phyloP scores from a whole-genome alignment of 2,113 vertebrate species.

The Rhinichthys klamathensis region DNA sequence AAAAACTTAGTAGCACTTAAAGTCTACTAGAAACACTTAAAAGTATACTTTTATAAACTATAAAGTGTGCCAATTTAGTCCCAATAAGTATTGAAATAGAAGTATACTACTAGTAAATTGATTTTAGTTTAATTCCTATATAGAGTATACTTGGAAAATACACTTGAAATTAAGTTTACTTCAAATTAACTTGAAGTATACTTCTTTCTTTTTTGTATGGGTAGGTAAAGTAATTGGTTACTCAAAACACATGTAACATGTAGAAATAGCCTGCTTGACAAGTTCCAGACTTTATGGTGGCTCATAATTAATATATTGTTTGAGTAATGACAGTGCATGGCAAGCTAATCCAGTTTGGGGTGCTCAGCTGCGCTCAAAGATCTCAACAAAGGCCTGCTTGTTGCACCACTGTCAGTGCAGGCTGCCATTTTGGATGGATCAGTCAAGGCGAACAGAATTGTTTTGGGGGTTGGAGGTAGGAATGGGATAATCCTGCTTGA shows the following conservation, averaged over 20 bases:
- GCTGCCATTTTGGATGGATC: slow-evolving; percentile 62
- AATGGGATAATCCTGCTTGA: slow-evolving; percentile 65
- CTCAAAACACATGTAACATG: no score
- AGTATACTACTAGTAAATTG: not conserved
- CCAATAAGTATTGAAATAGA: not conserved
- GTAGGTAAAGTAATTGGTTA: no score
- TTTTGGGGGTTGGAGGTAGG: slow-evolving; percentile 53
- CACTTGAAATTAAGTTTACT: not conserved
- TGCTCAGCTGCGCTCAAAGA: slow-evolving; percentile 74
- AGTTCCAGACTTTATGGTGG: slow-evolving; percentile 4
- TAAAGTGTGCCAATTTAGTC: not conserved
- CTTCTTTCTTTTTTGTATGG: no score
- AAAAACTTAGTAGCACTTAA: not conserved
- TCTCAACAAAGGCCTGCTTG: slow-evolving; percentile 73
- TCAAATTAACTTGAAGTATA: not conserved
- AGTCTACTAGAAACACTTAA: not conserved
- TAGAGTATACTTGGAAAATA: not conserved
- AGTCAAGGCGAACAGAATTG: slow-evolving; percentile 46
- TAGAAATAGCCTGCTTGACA: not conserved
- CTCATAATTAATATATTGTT: slow-evolving; percentile 24
- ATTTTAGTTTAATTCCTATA: not conserved
- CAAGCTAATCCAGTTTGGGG: slow-evolving; percentile 62
- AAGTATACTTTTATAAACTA: not conserved
- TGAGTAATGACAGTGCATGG: slow-evolving; percentile 16
- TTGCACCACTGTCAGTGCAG: slow-evolving; percentile 64